Evolutionary conservation across 2,113 vertebrate genomes (phyloP).

Genomic region (Psettodes erumei): DNA sequence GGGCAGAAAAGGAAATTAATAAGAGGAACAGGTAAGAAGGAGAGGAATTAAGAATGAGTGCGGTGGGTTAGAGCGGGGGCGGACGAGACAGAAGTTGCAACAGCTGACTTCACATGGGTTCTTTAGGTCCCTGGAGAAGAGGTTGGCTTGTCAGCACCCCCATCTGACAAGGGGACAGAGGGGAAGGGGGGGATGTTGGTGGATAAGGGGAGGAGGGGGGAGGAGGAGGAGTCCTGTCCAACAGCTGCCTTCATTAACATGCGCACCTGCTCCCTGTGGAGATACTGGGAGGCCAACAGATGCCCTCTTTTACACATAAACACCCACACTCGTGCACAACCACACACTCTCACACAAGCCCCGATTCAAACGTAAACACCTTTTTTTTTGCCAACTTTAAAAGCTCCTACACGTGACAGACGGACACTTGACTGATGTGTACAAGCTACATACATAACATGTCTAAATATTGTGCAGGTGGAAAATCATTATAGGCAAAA

Average conservation of each 20-base stretch:
- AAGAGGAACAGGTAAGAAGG: slow-evolving; percentile 54
- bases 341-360: slow-evolving; percentile 59
- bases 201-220: slow-evolving; percentile 39
- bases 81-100: slow-evolving; percentile 74
- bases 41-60: slow-evolving; percentile 44
- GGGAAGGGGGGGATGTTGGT: slow-evolving; percentile 26
- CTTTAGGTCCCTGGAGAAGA: slow-evolving; percentile 72
- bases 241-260: slow-evolving; percentile 92
- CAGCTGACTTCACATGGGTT: slow-evolving; percentile 81
- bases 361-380: slow-evolving; percentile 75
- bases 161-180: slow-evolving; percentile 73
- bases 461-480: not conserved
- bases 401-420: slow-evolving; percentile 29
- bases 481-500: not conserved
- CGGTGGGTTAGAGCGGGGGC: slow-evolving; percentile 4
- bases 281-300: slow-evolving; percentile 85
- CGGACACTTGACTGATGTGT: not conserved
- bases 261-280: slow-evolving; percentile 92
- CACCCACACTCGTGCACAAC: slow-evolving; percentile 36
- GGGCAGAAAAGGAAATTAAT: slow-evolving; percentile 14
- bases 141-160: slow-evolving; percentile 72
- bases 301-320: slow-evolving; percentile 75
- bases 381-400: slow-evolving; percentile 50
- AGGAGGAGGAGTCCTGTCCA: slow-evolving; percentile 72
- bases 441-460: slow-evolving; percentile 4